Evolutionary conservation across 2,797 vertebrate species (phyloP), one percentile per base, ranked within the genome.

Genomic region (Darevskia nairensis): DNA sequence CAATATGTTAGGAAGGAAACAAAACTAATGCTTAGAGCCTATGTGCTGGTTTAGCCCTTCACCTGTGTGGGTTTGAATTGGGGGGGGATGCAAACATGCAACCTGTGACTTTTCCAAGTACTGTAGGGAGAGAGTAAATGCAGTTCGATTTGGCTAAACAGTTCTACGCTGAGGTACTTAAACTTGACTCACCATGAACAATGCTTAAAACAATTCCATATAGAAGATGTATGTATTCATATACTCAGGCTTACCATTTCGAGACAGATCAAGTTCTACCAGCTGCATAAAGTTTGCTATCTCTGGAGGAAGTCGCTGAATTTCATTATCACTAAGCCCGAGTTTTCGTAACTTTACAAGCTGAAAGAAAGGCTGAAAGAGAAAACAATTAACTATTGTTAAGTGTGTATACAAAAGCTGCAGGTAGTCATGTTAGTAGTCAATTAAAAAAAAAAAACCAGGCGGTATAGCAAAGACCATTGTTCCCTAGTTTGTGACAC

Each of bases 211-310:
- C 5, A 59, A 88, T 59, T 66, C 1, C 25, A 61, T 66, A 46
- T 19, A 15, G 82, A 41, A 90, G 86, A 88, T 82, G 29, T 17
- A 9, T 87, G 29, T 17, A 9, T 87, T 39, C 85, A 83, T 77
- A 83, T 75, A 17, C 0, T 9, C 74, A 66, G 29, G 74, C 94
- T 95, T 95, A 99, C 99, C 99, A 93, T 99, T 99, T 95, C 99
- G 97, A 89, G 99, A 99, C 83, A 99, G 96, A 80, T 99, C 99
- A 46, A 99, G 98, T 91, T 99, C 99, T 44, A 99, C 98, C 85
- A 99, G 97, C 95, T 99, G 98, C 98, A 98, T 98, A 95, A 99
- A 99, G 97, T 99, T 99, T 0, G 98, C 98, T 89, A 99, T 98
- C 96, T 99, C 99, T 91, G 98, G 97, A 85, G 99, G 98, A 93